phyloP scores from a whole-genome alignment of 2,888 invertebrate species.

The Epirrhoe tristata region DNA sequence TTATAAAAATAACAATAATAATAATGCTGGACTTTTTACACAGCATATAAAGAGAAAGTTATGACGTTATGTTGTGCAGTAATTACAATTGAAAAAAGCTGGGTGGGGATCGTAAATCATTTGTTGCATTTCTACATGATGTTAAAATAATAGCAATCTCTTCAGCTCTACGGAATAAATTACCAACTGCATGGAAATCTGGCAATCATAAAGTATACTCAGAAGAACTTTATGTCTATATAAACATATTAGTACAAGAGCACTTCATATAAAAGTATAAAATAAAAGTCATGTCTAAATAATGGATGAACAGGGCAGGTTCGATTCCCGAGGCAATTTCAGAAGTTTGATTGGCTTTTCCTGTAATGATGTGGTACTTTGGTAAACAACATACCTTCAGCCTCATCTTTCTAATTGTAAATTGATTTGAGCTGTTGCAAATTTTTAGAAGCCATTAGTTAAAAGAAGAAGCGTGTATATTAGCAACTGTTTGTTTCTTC shows the following conservation, averaged over 20 bases:
- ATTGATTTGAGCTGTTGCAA: not conserved
- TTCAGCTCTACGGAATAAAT: too few species aligned
- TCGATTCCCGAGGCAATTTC: constrained; percentile 61
- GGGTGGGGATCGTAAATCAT: too few species aligned
- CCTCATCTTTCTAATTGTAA: constrained; percentile 14
- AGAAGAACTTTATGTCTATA: not conserved
- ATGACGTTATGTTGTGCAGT: too few species aligned
- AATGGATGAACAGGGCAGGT: constrained; percentile 44
- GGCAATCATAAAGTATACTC: not conserved
- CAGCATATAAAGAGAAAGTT: too few species aligned
- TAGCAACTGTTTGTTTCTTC: not conserved
- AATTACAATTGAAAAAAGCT: too few species aligned
- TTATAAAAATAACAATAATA: too few species aligned
- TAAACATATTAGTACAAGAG: not conserved
- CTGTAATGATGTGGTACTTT: not conserved
- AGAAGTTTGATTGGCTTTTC: constrained; percentile 8
- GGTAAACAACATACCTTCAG: constrained; percentile 1
- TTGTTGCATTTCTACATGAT: too few species aligned
- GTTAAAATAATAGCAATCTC: too few species aligned
- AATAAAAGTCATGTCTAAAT: not conserved
- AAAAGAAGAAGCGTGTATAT: not conserved
- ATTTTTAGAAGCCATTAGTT: not conserved
- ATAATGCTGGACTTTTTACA: too few species aligned
- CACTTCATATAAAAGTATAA: not conserved
- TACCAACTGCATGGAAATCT: too few species aligned